phyloP scores from a whole-genome alignment of 2,797 vertebrate species.

The Squalus acanthias region DNA sequence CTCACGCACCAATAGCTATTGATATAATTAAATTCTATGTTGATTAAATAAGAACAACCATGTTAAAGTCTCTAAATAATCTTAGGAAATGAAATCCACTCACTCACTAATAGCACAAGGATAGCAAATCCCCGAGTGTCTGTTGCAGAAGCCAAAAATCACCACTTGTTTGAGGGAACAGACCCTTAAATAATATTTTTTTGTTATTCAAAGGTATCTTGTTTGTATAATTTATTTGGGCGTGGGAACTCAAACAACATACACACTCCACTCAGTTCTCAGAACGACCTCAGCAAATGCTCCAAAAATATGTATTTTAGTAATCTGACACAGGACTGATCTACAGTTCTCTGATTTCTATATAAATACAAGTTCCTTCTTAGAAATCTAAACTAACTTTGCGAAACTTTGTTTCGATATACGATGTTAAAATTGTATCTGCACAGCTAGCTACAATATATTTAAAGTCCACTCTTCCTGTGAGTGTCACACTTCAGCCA shows the following conservation, averaged over 20 bases:
- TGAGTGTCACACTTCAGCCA: too few relatives aligned
- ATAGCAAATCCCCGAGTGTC: too few relatives aligned
- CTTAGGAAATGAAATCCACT: too few relatives aligned
- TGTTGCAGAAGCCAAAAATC: too few relatives aligned
- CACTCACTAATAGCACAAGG: too few relatives aligned
- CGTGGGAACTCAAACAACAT: background rate
- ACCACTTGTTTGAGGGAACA: background rate
- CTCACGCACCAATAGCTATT: background rate
- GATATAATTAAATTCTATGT: background rate
- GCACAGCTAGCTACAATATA: background rate
- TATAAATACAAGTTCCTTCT: background rate
- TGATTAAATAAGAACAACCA: background rate
- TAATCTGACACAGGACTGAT: background rate
- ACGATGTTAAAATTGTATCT: background rate
- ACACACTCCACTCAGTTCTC: background rate
- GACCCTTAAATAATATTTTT: background rate
- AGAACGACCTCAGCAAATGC: background rate
- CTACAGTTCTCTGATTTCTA: background rate
- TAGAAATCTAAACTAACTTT: background rate
- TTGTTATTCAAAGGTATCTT: background rate
- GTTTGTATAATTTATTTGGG: background rate
- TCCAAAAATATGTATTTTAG: background rate
- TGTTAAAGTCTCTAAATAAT: background rate
- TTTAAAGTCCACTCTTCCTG: too few relatives aligned
- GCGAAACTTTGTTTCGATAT: background rate